These are phyloP conservation scores for Melanocharis versteri DNA, from an alignment of 2,113 vertebrate species.

Conservation along the genomic window DNA sequence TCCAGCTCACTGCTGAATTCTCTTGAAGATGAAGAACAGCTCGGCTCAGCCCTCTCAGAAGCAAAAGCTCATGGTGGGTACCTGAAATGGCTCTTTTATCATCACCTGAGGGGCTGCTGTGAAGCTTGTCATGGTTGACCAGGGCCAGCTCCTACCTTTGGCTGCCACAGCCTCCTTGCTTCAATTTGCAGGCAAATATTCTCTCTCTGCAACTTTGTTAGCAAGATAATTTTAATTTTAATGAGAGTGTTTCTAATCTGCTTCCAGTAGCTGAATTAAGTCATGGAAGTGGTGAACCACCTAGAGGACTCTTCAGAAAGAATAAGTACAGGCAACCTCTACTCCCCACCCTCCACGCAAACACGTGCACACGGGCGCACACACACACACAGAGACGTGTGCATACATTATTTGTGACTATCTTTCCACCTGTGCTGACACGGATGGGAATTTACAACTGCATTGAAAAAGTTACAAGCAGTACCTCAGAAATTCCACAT, in stretches of 20 bases:
- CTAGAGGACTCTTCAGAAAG: conserved; percentile 5
- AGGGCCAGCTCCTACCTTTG: not conserved
- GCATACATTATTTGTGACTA: conserved; percentile 67
- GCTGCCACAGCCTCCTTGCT: not conserved
- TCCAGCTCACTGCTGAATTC: not conserved
- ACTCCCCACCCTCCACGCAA: rapidly evolving
- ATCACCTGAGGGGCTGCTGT: not conserved
- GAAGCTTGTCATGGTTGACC: not conserved
- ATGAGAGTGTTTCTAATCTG: not conserved
- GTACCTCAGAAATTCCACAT: conserved; percentile 80
- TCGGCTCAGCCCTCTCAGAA: not conserved
- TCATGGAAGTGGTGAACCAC: conserved; percentile 8
- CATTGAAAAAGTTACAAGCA: conserved; percentile 78
- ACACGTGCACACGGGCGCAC: rapidly evolving
- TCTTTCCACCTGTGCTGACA: conserved; percentile 82
- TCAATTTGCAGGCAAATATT: not conserved
- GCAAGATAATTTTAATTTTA: not conserved
- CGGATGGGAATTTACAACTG: conserved; percentile 78
- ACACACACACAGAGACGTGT: too few relatives aligned
- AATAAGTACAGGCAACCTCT: not conserved
- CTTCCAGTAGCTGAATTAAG: conserved; percentile 53
- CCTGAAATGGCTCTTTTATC: not conserved
- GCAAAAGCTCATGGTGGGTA: not conserved
- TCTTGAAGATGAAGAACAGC: not conserved
- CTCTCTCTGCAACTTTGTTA: not conserved